Percentiles rank a stretch among this genome's conserved stretches.
phyloP scores from a whole-genome alignment of 30 jellyfish, hydroid and myxozoan genomes.

The Aurelia sp. region DNA sequence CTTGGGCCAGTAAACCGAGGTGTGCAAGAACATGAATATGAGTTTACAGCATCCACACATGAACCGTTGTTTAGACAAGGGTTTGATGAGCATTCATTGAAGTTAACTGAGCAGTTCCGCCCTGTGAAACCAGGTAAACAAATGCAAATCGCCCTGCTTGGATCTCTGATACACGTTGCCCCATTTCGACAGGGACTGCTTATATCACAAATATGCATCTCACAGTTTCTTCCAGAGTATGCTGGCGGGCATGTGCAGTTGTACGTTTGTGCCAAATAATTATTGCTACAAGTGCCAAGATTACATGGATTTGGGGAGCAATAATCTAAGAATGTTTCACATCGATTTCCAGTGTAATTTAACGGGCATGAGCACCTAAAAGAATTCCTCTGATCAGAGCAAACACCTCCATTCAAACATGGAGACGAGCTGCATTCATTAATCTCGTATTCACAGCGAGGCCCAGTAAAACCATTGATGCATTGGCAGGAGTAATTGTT shows the following conservation, averaged over 20 bases:
- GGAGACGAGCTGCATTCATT: slow-evolving; percentile 62
- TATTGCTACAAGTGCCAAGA: slow-evolving; percentile 74
- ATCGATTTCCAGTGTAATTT: slow-evolving; percentile 64
- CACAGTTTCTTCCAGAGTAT: slow-evolving; percentile 59
- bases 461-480: slow-evolving; percentile 56
- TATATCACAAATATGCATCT: slow-evolving; percentile 44
- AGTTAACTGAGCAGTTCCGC: slow-evolving; percentile 71
- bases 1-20: slow-evolving; percentile 65
- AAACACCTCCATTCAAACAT: slow-evolving; percentile 59
- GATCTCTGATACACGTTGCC: slow-evolving; percentile 60
- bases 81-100: slow-evolving; percentile 78
- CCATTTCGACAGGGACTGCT: slow-evolving; percentile 78
- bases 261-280: slow-evolving; percentile 20
- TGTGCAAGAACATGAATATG: slow-evolving; percentile 67
- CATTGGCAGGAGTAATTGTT: slow-evolving; percentile 78
- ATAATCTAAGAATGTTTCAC: slow-evolving; percentile 59
- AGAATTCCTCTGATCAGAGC: slow-evolving; percentile 34
- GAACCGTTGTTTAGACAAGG: slow-evolving; percentile 89
- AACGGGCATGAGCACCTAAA: slow-evolving; percentile 53
- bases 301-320: slow-evolving; percentile 81
- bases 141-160: slow-evolving; percentile 31
- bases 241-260: slow-evolving; percentile 74
- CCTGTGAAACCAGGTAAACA: slow-evolving; percentile 88
- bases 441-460: slow-evolving; percentile 45
- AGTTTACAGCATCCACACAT: slow-evolving; percentile 59